A percentile compares a stretch with the other conserved stretches of the same genome.
These are phyloP conservation scores for Osmerus eperlanus DNA, from an alignment of 2,113 vertebrate genomes.

Conservation along the genomic window DNA sequence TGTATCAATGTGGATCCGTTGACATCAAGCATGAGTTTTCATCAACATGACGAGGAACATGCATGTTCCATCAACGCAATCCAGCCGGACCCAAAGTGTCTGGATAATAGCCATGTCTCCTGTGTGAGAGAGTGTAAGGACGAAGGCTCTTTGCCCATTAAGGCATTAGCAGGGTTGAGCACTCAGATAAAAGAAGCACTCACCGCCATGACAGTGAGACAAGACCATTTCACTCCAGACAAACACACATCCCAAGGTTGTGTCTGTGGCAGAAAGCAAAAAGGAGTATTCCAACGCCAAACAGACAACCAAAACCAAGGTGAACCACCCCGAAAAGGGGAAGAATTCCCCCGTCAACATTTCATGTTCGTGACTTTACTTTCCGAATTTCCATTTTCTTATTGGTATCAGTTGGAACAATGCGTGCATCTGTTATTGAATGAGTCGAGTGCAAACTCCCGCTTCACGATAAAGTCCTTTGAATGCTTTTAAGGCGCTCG, in stretches of 20 bases:
- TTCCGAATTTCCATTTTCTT: slow-evolving; percentile 13
- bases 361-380: slow-evolving; percentile 28
- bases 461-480: slow-evolving; percentile 48
- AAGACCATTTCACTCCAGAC: slow-evolving; percentile 13
- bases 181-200: slow-evolving; percentile 30
- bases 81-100: slow-evolving; percentile 19
- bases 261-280: slow-evolving; percentile 6
- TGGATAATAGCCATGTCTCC: slow-evolving; percentile 30
- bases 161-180: slow-evolving; percentile 34
- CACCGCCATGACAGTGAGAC: slow-evolving; percentile 29
- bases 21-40: slow-evolving; percentile 23
- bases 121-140: slow-evolving; percentile 31
- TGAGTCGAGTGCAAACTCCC: slow-evolving; percentile 30
- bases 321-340: slow-evolving; percentile 12
- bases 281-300: not conserved
- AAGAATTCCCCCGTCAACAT: not conserved
- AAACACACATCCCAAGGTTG: slow-evolving; percentile 20
- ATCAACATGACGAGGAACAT: slow-evolving; percentile 18
- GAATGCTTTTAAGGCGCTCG: slow-evolving; percentile 45
- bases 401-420: slow-evolving; percentile 44
- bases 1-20: slow-evolving; percentile 2
- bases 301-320: not conserved
- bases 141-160: slow-evolving; percentile 37
- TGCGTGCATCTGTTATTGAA: slow-evolving; percentile 38
- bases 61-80: slow-evolving; percentile 16